Conservation (phyloP, 2,888 invertebrate genomes). For the Tenthredo amoena region DNA sequence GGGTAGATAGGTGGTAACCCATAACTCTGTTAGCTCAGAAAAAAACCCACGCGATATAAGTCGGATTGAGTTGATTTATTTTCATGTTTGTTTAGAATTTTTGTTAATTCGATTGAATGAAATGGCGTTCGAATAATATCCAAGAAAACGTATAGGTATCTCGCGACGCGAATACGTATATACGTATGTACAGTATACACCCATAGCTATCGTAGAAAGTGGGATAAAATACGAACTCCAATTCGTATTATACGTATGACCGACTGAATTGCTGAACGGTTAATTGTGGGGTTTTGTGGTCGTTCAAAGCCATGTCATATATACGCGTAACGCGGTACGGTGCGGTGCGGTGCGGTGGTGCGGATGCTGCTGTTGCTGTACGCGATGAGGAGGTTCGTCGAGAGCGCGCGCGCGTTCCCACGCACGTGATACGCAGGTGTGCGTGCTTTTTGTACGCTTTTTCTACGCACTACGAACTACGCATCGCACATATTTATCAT, state of each 20-base stretch:
- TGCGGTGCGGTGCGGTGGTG: neutral
- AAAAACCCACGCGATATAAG: slow-evolving; percentile 32
- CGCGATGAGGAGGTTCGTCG: neutral
- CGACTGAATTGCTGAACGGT: slow-evolving; percentile 45
- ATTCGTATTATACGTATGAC: slow-evolving; percentile 10
- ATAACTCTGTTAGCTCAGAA: neutral
- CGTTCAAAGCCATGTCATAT: slow-evolving; percentile 37
- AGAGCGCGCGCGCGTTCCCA: slow-evolving; percentile 39
- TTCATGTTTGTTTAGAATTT: slow-evolving; percentile 1
- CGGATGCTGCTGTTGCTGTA: neutral
- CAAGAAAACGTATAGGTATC: neutral
- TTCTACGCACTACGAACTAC: slow-evolving; percentile 46
- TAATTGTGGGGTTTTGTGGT: slow-evolving; percentile 29
- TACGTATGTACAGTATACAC: no score
- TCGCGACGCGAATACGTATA: neutral
- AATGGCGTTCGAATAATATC: neutral
- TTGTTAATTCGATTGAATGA: neutral
- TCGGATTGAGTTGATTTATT: neutral
- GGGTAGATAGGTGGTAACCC: slow-evolving; percentile 20
- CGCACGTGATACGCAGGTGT: slow-evolving; percentile 48
- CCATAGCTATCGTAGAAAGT: slow-evolving; percentile 6
- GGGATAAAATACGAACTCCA: neutral
- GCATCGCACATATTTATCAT: slow-evolving; percentile 48
- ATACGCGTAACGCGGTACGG: slow-evolving; percentile 12
- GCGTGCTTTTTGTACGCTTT: slow-evolving; percentile 45